These are phyloP conservation scores for Lepus europaeus DNA, from an alignment of 2,113 vertebrate genomes.

Conservation along the genomic window DNA sequence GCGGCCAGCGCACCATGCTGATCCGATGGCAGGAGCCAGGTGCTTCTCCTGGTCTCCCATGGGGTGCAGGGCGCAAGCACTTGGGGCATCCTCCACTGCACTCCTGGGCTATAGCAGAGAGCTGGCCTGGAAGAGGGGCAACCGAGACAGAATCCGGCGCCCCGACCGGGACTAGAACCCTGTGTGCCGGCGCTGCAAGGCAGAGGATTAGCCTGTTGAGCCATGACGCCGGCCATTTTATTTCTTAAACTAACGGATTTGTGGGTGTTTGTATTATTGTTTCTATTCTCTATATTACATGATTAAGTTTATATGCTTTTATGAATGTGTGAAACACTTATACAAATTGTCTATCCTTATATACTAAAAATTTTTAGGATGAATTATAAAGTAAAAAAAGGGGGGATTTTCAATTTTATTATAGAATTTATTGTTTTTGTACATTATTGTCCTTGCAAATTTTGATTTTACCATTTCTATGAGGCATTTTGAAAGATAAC, in stretches of 20 bases:
- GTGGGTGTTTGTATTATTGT: background rate
- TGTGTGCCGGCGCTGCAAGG: too few species aligned
- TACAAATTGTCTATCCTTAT: background rate
- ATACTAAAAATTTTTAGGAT: background rate
- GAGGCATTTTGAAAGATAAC: constrained; percentile 48
- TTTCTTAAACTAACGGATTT: background rate
- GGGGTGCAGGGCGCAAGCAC: too few species aligned
- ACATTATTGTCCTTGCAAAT: constrained; percentile 31
- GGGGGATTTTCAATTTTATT: constrained; percentile 27
- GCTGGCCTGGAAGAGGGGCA: too few species aligned
- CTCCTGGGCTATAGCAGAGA: too few species aligned
- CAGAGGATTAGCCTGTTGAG: too few species aligned
- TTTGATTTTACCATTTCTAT: constrained; percentile 35
- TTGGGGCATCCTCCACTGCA: too few species aligned
- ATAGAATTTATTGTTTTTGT: constrained; percentile 9
- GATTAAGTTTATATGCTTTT: constrained; percentile 4
- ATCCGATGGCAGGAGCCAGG: too few species aligned
- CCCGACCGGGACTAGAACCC: too few species aligned
- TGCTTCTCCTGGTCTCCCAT: too few species aligned
- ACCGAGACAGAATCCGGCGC: too few species aligned
- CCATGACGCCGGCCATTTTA: background rate
- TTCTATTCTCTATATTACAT: background rate
- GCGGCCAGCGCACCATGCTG: too few species aligned
- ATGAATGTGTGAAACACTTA: background rate
- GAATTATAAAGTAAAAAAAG: background rate